Conservation (phyloP, 2,113 vertebrate genomes). For the Ctenomys sociabilis region DNA sequence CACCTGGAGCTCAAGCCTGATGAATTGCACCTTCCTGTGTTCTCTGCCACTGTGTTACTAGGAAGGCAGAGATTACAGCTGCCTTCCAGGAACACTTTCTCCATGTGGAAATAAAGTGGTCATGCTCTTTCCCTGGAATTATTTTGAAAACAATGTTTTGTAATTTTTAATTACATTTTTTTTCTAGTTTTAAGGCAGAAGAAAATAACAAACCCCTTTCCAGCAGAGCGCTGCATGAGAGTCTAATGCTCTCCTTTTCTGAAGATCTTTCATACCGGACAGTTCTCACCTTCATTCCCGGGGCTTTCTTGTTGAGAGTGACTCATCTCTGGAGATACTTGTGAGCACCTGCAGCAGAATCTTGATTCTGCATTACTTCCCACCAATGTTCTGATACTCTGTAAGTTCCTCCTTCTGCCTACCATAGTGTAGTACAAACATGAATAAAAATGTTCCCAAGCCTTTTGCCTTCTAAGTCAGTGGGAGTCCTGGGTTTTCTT, state of each 20-base stretch:
- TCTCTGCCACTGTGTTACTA: not conserved
- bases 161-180: not conserved
- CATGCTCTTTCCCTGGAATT: not conserved
- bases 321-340: not conserved
- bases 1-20: not conserved
- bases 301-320: not conserved
- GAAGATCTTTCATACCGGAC: not conserved
- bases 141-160: not conserved
- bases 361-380: not conserved
- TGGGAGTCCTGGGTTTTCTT: not conserved
- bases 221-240: not conserved
- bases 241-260: not conserved
- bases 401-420: not conserved
- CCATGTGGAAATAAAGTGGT: not conserved
- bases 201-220: not conserved
- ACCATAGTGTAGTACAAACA: not conserved
- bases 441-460: not conserved
- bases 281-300: not conserved
- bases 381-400: not conserved
- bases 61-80: not conserved
- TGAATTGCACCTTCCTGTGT: not conserved
- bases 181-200: not conserved
- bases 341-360: not conserved
- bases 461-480: not conserved
- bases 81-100: not conserved